Percentiles rank a stretch among this genome's conserved stretches.
Conservation (phyloP, 1,140 invertebrate species). For the Aphelinus certus region DNA sequence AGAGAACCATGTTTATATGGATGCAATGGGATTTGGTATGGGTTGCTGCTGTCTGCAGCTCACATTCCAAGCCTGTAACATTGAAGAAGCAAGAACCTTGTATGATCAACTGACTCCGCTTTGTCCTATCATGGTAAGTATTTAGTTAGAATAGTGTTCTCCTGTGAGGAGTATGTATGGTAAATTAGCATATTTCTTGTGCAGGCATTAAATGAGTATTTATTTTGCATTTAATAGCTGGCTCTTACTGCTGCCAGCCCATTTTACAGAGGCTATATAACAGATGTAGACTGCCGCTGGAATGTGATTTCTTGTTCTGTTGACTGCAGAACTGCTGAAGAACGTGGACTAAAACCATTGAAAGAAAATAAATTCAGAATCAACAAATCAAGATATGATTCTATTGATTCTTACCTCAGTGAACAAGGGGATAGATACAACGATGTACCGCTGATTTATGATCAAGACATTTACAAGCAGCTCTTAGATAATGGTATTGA, state of each 20-base stretch:
- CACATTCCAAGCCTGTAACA: constrained; percentile 97
- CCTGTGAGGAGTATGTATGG: constrained; percentile 11
- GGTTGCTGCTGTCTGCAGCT: constrained; percentile 97
- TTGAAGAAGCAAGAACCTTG: constrained; percentile 91
- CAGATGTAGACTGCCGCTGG: constrained; percentile 97
- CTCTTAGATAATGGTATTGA: constrained; percentile 90
- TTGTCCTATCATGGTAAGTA: constrained; percentile 93
- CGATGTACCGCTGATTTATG: constrained; percentile 89
- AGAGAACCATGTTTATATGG: constrained; percentile 93
- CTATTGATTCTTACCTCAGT: constrained; percentile 96
- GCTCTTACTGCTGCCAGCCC: constrained; percentile 97
- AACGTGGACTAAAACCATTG: constrained; percentile 84
- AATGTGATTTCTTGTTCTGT: constrained; percentile 94
- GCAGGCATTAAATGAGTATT: constrained; percentile 53
- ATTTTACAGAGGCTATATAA: constrained; percentile 90
- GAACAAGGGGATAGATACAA: constrained; percentile 88
- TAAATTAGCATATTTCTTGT: constrained; percentile 45
- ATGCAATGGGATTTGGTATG: constrained; percentile 99
- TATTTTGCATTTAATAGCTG: constrained; percentile 71
- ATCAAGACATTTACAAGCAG: constrained; percentile 83
- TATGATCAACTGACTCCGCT: constrained; percentile 98
- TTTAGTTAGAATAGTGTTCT: not conserved
- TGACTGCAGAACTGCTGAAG: constrained; percentile 94
- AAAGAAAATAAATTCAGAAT: constrained; percentile 86
- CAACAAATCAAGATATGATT: constrained; percentile 96